phyloP scores from a whole-genome alignment of 2,888 invertebrate species.

The Ectemnius lituratus region DNA sequence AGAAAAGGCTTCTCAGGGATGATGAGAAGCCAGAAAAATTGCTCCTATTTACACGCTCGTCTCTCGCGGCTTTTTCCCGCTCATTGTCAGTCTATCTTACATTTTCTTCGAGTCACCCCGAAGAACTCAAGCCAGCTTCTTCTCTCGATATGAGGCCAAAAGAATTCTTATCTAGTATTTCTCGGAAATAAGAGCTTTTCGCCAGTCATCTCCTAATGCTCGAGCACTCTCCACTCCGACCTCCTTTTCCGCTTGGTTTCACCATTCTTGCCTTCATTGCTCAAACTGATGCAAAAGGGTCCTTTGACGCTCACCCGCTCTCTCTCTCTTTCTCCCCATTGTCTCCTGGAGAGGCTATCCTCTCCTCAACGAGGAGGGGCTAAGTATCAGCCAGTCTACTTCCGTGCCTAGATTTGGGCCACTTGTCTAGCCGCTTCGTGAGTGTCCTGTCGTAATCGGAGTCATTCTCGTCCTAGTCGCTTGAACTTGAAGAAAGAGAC shows the following conservation, averaged over 20 bases:
- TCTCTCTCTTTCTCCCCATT: not conserved
- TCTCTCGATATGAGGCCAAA: not conserved
- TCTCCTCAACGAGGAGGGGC: too few species aligned
- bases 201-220: slow-evolving; percentile 7
- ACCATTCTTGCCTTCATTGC: slow-evolving; percentile 5
- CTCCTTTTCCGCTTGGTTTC: slow-evolving; percentile 7
- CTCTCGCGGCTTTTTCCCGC: not conserved
- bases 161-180: not conserved
- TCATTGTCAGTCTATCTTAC: not conserved
- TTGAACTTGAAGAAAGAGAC: too few species aligned
- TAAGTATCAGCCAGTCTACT: too few species aligned
- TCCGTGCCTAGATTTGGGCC: not conserved
- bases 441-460: slow-evolving; percentile 24
- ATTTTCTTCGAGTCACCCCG: not conserved
- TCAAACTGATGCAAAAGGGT: slow-evolving; percentile 4
- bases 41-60: not conserved
- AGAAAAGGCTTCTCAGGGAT: not conserved
- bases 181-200: slow-evolving; percentile 1
- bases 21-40: not conserved
- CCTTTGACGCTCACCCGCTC: not conserved
- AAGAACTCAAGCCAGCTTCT: not conserved
- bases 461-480: not conserved
- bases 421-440: not conserved
- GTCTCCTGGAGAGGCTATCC: too few species aligned
- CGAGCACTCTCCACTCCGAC: slow-evolving; percentile 3